Evolutionary conservation across 1,140 invertebrate genomes (phyloP).

Genomic region (Ectropis grisescens): DNA sequence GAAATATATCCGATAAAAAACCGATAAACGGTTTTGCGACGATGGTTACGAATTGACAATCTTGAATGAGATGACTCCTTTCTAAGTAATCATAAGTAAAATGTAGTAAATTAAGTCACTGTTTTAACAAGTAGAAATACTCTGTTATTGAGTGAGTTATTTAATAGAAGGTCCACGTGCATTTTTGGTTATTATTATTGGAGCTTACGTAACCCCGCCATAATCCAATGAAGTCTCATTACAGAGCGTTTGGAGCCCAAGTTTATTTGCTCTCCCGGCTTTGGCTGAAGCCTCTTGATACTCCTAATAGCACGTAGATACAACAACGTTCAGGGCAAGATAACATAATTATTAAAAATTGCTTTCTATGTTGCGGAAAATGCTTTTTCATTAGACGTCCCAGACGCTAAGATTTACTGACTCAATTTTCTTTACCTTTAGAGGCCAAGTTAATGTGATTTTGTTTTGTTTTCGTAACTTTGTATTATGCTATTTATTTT

Average conservation of each 20-base stretch:
- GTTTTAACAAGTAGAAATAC: constrained; percentile 41
- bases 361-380: constrained; percentile 42
- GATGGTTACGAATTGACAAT: too few relatives aligned
- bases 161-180: constrained; percentile 54
- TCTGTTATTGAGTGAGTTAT: constrained; percentile 66
- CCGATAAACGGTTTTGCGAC: too few relatives aligned
- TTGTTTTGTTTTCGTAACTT: too few relatives aligned
- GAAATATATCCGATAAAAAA: too few relatives aligned
- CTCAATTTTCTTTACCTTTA: not conserved
- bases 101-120: too few relatives aligned
- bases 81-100: too few relatives aligned
- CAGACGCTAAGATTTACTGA: not conserved
- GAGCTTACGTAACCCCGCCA: constrained; percentile 40
- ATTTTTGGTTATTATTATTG: constrained; percentile 68
- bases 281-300: constrained; percentile 41
- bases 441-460: too few relatives aligned
- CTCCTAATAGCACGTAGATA: constrained; percentile 52
- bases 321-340: constrained; percentile 33
- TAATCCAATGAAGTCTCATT: constrained; percentile 68
- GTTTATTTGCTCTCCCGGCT: constrained; percentile 56
- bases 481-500: too few relatives aligned
- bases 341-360: constrained; percentile 67
- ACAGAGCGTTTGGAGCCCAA: constrained; percentile 43
- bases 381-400: constrained; percentile 17
- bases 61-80: too few relatives aligned